phyloP scores from a whole-genome alignment of 2,113 vertebrate species.

The Varanus komodoensis region DNA sequence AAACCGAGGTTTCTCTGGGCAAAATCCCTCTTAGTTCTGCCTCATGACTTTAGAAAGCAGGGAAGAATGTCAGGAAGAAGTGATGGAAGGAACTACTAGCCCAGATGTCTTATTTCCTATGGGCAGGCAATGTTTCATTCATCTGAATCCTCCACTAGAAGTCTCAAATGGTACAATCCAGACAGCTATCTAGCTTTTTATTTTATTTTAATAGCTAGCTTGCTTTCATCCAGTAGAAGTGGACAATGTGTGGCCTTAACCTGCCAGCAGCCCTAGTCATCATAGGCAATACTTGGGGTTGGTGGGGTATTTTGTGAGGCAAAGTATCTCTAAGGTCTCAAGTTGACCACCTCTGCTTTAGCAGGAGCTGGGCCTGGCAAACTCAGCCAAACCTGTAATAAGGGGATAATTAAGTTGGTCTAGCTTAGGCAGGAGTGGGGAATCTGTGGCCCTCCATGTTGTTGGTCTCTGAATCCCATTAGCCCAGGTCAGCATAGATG shows the following conservation, averaged over 20 bases:
- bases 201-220: no score
- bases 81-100: background rate
- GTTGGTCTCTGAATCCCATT: no score
- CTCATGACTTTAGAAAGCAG: background rate
- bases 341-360: background rate
- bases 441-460: no score
- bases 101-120: background rate
- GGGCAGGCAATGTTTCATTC: background rate
- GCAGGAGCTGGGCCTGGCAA: background rate
- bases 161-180: background rate
- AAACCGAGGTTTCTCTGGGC: background rate
- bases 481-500: no score
- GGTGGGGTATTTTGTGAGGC: no score
- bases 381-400: background rate
- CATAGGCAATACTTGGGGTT: no score
- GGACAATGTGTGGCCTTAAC: background rate
- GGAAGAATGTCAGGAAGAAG: background rate
- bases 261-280: background rate
- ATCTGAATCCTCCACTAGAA: background rate
- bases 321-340: no score
- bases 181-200: background rate
- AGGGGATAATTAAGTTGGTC: background rate
- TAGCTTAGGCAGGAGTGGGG: background rate
- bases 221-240: no score
- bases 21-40: background rate